Conservation (phyloP, 2,888 invertebrate species). For the Leptinotarsa peninsularis region DNA sequence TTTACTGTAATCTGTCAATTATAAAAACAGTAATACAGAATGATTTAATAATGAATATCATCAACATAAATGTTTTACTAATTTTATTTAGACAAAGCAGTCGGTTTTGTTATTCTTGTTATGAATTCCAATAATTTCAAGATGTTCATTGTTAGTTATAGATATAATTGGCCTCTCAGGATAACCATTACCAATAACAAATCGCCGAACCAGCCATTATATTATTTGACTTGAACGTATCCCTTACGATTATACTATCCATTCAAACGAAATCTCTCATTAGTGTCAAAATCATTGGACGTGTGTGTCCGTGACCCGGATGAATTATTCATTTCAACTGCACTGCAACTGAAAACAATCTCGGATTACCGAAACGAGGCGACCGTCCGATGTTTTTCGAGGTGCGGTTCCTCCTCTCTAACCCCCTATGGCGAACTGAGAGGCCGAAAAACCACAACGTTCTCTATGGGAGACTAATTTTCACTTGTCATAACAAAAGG, state of each 20-base stretch:
- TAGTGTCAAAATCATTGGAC: conserved; percentile 20
- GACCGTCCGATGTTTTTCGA: conserved; percentile 39
- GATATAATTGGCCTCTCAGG: no score
- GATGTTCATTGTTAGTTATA: no score
- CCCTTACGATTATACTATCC: neutral
- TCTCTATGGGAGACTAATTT: conserved; percentile 53
- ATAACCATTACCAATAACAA: no score
- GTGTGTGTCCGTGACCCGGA: conserved; percentile 24
- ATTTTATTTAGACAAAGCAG: no score
- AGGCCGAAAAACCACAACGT: conserved; percentile 43
- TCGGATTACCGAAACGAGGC: conserved; percentile 37
- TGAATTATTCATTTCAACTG: conserved; percentile 31
- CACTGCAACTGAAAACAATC: conserved; percentile 32
- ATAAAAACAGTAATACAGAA: no score
- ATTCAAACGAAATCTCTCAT: neutral
- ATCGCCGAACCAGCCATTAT: no score
- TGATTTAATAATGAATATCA: no score
- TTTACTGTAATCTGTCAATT: no score
- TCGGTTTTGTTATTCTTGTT: no score
- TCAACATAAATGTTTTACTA: no score
- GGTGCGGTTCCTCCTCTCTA: conserved; percentile 46
- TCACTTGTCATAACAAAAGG: conserved; percentile 55
- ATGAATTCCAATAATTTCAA: no score
- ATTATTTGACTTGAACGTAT: no score
- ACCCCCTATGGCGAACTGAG: conserved; percentile 46